phyloP scores from a whole-genome alignment of 2,797 vertebrate species.

The Catostomus latipinnis region DNA sequence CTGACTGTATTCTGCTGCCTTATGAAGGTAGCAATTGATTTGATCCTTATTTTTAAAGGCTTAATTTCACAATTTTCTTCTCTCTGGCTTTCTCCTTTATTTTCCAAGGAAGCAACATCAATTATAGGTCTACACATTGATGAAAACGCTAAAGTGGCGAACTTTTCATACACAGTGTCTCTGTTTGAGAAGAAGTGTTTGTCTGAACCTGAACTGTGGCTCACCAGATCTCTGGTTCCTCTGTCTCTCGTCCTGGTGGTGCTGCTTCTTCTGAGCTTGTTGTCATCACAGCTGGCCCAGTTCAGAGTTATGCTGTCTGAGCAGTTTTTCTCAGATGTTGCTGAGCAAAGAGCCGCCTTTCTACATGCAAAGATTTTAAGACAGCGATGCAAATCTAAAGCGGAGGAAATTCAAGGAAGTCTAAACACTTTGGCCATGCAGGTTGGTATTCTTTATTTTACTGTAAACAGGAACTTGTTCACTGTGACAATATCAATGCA shows the following conservation, averaged over 20 bases:
- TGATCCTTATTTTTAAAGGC: not conserved
- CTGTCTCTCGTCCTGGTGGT: slow-evolving; percentile 78
- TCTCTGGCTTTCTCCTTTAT: slow-evolving; percentile 11
- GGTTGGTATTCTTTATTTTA: slow-evolving; percentile 71
- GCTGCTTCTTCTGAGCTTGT: slow-evolving; percentile 80
- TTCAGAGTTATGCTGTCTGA: slow-evolving; percentile 85
- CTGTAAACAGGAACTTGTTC: not conserved
- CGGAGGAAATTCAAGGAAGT: slow-evolving; percentile 44
- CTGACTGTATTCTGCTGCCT: too few relatives aligned
- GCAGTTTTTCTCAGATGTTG: slow-evolving; percentile 81
- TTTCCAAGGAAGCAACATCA: slow-evolving; percentile 72
- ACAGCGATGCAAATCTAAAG: slow-evolving; percentile 74
- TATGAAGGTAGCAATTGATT: too few relatives aligned
- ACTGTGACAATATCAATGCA: not conserved
- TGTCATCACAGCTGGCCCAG: slow-evolving; percentile 83
- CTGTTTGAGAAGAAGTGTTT: slow-evolving; percentile 87
- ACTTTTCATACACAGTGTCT: slow-evolving; percentile 82
- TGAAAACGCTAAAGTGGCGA: slow-evolving; percentile 57
- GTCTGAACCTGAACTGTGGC: slow-evolving; percentile 79
- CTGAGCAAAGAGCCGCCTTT: slow-evolving; percentile 76
- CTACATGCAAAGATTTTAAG: slow-evolving; percentile 87
- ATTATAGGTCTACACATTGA: slow-evolving; percentile 65
- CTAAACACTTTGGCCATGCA: slow-evolving; percentile 63
- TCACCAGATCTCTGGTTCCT: slow-evolving; percentile 77
- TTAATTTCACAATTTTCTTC: slow-evolving; percentile 40